Evolutionary conservation across 2,797 vertebrate genomes (phyloP).

Genomic region (Streptopelia turtur): DNA sequence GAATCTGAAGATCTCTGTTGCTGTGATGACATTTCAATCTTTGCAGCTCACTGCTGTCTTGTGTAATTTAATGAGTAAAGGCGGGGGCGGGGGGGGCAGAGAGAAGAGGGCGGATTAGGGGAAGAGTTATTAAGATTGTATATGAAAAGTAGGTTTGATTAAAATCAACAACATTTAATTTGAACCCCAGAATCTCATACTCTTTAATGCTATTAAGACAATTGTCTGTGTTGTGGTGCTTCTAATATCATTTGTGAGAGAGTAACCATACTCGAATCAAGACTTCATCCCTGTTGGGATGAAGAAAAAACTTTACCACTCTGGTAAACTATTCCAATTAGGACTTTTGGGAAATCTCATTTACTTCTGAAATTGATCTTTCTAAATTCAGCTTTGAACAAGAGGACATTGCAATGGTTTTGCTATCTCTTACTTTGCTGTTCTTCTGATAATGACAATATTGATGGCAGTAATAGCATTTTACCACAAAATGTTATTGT

Average conservation of each 20-base stretch:
- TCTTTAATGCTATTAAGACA: background rate
- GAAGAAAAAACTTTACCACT: background rate
- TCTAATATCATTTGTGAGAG: background rate
- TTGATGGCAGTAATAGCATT: conserved; percentile 3
- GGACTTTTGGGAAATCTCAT: background rate
- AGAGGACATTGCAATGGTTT: background rate
- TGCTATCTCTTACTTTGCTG: background rate
- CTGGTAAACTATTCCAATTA: background rate
- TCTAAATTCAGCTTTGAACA: background rate
- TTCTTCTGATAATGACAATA: background rate
- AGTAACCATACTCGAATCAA: background rate
- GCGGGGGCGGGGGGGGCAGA: too few species aligned
- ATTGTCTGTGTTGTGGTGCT: background rate
- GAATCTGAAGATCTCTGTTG: background rate
- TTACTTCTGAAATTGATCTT: background rate
- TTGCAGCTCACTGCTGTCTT: background rate
- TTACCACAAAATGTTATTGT: conserved; percentile 24
- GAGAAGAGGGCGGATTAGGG: too few species aligned
- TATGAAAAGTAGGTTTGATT: background rate
- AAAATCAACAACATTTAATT: background rate
- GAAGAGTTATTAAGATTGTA: background rate
- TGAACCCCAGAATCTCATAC: background rate
- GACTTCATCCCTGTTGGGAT: background rate
- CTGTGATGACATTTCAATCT: background rate
- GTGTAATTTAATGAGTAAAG: background rate